Evolutionary conservation across 2,113 vertebrate species (phyloP), one percentile per base, ranked within the genome.

Genomic region (Nicator chloris): DNA sequence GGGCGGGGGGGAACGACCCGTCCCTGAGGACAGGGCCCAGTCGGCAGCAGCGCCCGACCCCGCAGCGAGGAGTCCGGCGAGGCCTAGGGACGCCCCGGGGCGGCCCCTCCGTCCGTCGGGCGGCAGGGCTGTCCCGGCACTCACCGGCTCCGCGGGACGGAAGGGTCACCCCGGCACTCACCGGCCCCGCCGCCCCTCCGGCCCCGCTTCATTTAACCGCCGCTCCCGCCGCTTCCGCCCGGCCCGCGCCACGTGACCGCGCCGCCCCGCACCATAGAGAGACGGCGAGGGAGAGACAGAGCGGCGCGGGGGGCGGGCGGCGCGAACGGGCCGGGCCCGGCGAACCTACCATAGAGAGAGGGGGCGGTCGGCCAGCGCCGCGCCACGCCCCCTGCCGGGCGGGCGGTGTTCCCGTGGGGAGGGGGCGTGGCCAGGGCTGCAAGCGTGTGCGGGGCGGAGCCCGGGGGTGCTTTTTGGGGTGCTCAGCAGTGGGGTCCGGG

Each of bases 251-350:
- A 95, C 93, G 93, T 95, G 93, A 95, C 91, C 93, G 87, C 87
- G 5, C 91, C 91, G 91, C 91, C 82, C 93, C 93, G 86, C 90
- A 95, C 93, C 93, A 95, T 90, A 86, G 93, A 95, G 93, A 83
- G 3, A 15, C 54, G 4, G 63, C 45, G 27, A 77, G 45, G 27
- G 49, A 64, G 69, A 11, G 39, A 39, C 81, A 86, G 82, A 92
- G 81, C 86, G 70, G 65, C 81, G 59, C 72, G 39, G 4, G 8
- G 83, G 53, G 39, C 53, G n/a, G 44, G 75, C 79, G 35, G 79
- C 28, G n/a, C 69, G 35, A 10, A 39, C 30, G 27, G 54, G 21
- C 82, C 82, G 50, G 44, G 75, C 77, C 15, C 44, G 72, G 66
- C 7, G 1, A 37, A 90, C 31, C 56, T 64, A 92, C 90, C 93